Percentiles rank a stretch among this genome's conserved stretches.
Evolutionary conservation across 2,113 vertebrate genomes (phyloP).

Genomic region (Sander lucioperca): DNA sequence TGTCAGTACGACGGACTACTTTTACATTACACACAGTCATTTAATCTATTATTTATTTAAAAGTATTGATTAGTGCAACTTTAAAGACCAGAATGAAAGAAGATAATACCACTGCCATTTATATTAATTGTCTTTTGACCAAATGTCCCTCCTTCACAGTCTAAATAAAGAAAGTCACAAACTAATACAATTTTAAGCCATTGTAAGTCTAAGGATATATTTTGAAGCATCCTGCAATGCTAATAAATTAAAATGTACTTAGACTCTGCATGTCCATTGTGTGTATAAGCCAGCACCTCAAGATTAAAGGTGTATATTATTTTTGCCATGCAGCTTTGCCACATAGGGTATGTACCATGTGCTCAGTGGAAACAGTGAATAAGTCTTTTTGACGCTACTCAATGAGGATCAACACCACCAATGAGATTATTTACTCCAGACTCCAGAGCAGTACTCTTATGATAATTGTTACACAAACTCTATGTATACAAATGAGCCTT

Average conservation of each 20-base stretch:
- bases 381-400: neutral
- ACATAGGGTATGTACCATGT: neutral
- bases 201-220: neutral
- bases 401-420: neutral
- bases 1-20: neutral
- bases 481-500: neutral
- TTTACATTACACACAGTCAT: neutral
- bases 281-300: neutral
- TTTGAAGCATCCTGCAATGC: neutral
- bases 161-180: neutral
- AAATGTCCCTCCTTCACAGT: neutral
- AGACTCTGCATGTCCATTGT: neutral
- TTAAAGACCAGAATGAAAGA: neutral
- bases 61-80: neutral
- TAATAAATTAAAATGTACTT: neutral
- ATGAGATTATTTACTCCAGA: conserved; percentile 1
- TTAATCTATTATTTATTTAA: neutral
- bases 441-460: neutral
- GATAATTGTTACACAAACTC: neutral
- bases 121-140: neutral
- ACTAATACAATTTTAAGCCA: too few species aligned
- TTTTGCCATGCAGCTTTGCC: neutral
- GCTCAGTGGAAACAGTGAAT: too few species aligned
- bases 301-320: neutral
- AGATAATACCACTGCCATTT: neutral